phyloP scores from a whole-genome alignment of 2,113 vertebrate species.

The Grus americana region DNA sequence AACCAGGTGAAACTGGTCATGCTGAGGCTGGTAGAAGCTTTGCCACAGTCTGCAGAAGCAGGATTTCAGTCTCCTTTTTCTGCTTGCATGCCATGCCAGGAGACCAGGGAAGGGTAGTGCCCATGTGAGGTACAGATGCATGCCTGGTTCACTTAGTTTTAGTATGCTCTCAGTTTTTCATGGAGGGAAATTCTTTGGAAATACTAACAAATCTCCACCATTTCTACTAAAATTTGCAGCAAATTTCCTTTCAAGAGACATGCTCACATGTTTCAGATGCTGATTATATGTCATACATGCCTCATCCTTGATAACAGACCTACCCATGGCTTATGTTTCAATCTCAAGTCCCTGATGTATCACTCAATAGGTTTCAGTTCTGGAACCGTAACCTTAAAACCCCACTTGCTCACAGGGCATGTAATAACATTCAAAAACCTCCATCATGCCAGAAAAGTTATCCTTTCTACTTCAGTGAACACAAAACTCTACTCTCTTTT shows the following conservation, averaged over 20 bases:
- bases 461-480: constrained; percentile 50
- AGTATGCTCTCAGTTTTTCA: neutral
- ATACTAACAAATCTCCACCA: neutral
- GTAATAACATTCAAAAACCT: constrained; percentile 55
- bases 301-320: neutral
- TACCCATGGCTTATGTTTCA: neutral
- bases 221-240: neutral
- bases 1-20: neutral
- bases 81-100: neutral
- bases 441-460: constrained; percentile 45
- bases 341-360: neutral
- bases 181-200: neutral
- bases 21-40: neutral
- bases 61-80: neutral
- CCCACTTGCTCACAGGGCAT: constrained; percentile 10
- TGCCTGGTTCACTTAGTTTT: neutral
- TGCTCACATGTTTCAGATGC: neutral
- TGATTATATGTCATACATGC: neutral
- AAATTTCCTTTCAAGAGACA: neutral
- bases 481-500: constrained; percentile 17
- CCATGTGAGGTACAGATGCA: rapidly evolving
- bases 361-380: constrained; percentile 9
- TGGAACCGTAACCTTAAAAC: constrained; percentile 47
- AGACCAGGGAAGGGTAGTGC: neutral
- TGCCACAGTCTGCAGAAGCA: neutral